Conservation (phyloP, 2,888 invertebrate species). For the Bembecia ichneumoniformis region DNA sequence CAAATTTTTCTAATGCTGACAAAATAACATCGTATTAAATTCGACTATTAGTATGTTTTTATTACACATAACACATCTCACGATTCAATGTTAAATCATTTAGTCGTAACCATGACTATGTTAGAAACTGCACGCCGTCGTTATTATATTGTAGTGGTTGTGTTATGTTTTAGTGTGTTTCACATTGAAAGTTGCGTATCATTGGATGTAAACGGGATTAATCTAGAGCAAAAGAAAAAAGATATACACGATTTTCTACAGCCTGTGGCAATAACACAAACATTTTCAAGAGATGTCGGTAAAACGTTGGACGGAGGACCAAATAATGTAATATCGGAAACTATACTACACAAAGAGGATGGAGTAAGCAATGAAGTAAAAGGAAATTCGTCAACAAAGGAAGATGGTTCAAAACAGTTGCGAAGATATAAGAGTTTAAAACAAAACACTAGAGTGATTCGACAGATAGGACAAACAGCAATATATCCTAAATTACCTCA, state of each 20-base stretch:
- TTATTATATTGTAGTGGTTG: slow-evolving; percentile 2
- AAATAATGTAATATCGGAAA: no score
- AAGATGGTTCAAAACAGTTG: slow-evolving; percentile 9
- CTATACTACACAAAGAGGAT: no score
- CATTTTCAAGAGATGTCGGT: no score
- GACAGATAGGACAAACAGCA: slow-evolving; percentile 24
- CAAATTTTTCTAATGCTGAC: no score
- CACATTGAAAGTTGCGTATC: no score
- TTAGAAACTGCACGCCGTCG: slow-evolving; percentile 15
- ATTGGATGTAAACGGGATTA: no score
- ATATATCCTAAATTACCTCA: neutral
- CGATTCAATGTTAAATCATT: slow-evolving; percentile 6
- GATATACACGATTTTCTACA: neutral
- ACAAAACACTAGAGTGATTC: slow-evolving; percentile 13
- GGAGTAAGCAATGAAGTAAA: no score
- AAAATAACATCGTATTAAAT: no score
- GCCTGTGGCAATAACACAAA: no score
- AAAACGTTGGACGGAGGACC: no score
- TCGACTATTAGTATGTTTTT: neutral
- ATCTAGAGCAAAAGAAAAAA: no score
- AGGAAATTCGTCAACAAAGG: no score
- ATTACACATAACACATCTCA: slow-evolving; percentile 4
- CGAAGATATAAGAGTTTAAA: slow-evolving; percentile 6
- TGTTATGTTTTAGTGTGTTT: neutral
- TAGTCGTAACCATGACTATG: slow-evolving; percentile 27